Conservation (phyloP, 1,140 invertebrate species). For the Eufriesea mexicana region DNA sequence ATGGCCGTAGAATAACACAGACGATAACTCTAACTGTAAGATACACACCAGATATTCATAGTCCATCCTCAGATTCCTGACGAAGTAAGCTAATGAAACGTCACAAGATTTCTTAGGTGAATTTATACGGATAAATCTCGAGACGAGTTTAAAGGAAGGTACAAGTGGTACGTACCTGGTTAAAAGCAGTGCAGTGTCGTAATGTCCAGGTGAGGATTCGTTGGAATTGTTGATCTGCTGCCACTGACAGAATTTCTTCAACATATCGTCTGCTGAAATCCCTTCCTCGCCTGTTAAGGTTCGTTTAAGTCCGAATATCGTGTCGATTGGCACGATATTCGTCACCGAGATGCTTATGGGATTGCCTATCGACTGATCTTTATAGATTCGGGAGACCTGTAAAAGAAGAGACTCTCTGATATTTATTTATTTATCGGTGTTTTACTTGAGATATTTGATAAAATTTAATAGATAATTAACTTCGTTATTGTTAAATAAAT, state of each 20-base stretch:
- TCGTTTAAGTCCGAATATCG: slow-evolving; percentile 78
- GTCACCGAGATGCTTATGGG: slow-evolving; percentile 90
- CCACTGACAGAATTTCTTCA: slow-evolving; percentile 89
- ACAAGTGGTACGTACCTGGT: slow-evolving; percentile 84
- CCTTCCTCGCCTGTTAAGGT: slow-evolving; percentile 70
- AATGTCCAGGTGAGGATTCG: slow-evolving; percentile 82
- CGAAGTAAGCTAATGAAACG: neutral
- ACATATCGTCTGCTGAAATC: slow-evolving; percentile 85
- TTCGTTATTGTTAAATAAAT: too few species aligned
- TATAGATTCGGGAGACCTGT: slow-evolving; percentile 89
- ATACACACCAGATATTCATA: neutral
- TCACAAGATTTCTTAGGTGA: neutral
- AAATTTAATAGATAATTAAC: too few species aligned
- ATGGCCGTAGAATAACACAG: neutral
- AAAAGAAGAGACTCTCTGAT: neutral
- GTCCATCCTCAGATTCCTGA: neutral
- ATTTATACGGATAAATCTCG: neutral
- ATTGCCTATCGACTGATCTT: slow-evolving; percentile 91
- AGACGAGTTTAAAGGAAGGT: too few species aligned
- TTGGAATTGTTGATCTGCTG: slow-evolving; percentile 84
- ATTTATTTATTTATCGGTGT: too few species aligned
- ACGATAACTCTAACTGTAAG: neutral
- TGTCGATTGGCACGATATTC: slow-evolving; percentile 85
- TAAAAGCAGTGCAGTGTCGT: slow-evolving; percentile 89
- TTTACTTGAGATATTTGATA: too few species aligned